These are phyloP conservation scores for Drosophila erecta DNA, from an alignment of 1,140 invertebrate species.

Conservation along the genomic window DNA sequence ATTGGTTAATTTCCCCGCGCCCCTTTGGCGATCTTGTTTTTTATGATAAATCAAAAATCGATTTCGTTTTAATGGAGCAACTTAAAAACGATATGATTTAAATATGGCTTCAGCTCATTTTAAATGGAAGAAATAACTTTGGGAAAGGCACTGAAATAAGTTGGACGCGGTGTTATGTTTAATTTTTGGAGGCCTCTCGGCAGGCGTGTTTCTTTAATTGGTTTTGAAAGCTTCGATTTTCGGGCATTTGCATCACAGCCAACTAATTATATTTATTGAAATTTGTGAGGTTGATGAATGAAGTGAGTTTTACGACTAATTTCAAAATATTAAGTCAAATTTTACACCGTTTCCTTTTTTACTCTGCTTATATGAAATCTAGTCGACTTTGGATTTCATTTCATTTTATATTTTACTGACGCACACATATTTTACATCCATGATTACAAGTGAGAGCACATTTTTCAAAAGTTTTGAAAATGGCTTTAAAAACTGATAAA, in stretches of 20 bases:
- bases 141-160: conserved; percentile 39
- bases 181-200: conserved; percentile 54
- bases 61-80: conserved; percentile 55
- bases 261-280: conserved; percentile 48
- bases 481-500: conserved; percentile 60
- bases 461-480: conserved; percentile 44
- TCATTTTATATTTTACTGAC: too few species aligned
- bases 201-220: conserved; percentile 61
- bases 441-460: conserved; percentile 47
- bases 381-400: neutral
- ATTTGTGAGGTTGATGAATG: conserved; percentile 2
- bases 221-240: conserved; percentile 68
- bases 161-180: neutral
- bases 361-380: too few species aligned
- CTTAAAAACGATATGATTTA: conserved; percentile 71
- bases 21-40: conserved; percentile 12
- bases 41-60: conserved; percentile 76
- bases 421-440: too few species aligned
- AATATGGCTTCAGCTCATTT: conserved; percentile 41
- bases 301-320: neutral
- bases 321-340: neutral
- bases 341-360: neutral
- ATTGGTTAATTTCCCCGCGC: conserved; percentile 11
- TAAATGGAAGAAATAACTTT: conserved; percentile 22
- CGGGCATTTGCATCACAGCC: conserved; percentile 23